Evolutionary conservation across 2,888 invertebrate genomes (phyloP), one percentile per base, ranked within the genome.

Genomic region (Abrostola tripartita): DNA sequence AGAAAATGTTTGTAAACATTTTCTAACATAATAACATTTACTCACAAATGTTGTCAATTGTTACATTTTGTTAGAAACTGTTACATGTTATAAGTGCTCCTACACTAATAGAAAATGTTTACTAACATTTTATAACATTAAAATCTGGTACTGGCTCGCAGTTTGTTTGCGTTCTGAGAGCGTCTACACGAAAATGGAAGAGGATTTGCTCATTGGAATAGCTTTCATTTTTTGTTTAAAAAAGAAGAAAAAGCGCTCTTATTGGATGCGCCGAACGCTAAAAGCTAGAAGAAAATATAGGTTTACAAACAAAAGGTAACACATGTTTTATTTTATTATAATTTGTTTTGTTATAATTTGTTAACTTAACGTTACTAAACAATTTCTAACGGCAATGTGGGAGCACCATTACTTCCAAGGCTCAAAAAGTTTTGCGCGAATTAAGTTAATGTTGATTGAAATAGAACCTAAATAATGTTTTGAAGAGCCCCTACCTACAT

Each of bases 181-280:
- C 42, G 68, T 70, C 68, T 68, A 74, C n/a, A n/a, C n/a, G n/a
- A n/a, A n/a, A n/a, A n/a, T n/a, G n/a, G n/a, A n/a, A n/a, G n/a
- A n/a, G n/a, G 71, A 72, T 70, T 70, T 71, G 69, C 76, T 42
- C 49, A 63, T 68, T 71, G 74, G 67, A 57, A 65, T 76, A 70
- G 70, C 71, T 70, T 76, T 76, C 52, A 74, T 70, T 74, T 72
- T 74, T 70, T 71, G 69, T 73, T 71, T 55, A 37, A 55, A 70
- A 71, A 66, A 66, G 61, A 70, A 70, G 66, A 70, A 70, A 66
- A 64, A 61, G 66, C 66, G 65, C 66, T 70, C 69, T 71, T 71
- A 73, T 64, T 76, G 73, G 76, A 76, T 73, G 76, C 76, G 73
- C 66, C 76, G 49, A 70, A 74, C 73, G 57, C 70, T 71, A 38